Base-by-base conservation (phyloP, 2,888 invertebrate genomes). In the Polylopha cassiicola region DNA sequence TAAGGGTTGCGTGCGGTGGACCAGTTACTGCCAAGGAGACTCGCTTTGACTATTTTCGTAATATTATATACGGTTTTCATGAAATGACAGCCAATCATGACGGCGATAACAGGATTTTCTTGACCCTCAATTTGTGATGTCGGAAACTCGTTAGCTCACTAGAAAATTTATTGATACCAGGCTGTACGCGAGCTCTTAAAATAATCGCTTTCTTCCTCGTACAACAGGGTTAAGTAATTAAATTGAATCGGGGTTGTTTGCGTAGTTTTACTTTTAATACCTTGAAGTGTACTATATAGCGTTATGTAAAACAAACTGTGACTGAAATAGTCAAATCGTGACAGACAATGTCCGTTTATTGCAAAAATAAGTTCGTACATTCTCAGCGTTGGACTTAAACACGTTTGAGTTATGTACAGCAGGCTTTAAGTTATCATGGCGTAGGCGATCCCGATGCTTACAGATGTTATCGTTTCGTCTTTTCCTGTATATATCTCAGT, bases 1-100 rank as follows among this genome's bases (percentile, higher is more conserved):
- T 46, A 58, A 62, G 78, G 78, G 75, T 79, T 80, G 82, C 80
- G 78, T 81, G 82, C 50, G 65, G 63, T 61, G 61, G 70, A 77
- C 82, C 65, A 75, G 80, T 80, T 79, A 68, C 47, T 37, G 66
- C 62, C 71, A 73, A 73, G 70, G 70, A 74, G 73, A 75, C 61
- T 72, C 68, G 64, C 58, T 58, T 51, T 63, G 66, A 65, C 57
- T 63, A 66, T 73, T 78, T 77, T 73, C 64, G 75, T 72, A 72
- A 79, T 41, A 79, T 76, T 72, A 76, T 73, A 72, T 65, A 74
- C 62, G 65, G 71, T 76, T 76, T 74, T 66, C 72, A 72, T 77
- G 74, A 75, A 66, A 63, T 54, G 66, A 62, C 61, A 52, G 58
- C 22, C 31, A 30, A 33, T 36, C 33, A 44, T 34, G 44, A 39